Evolutionary conservation across 2,888 invertebrate genomes (phyloP).

Genomic region (Xylota segnis): DNA sequence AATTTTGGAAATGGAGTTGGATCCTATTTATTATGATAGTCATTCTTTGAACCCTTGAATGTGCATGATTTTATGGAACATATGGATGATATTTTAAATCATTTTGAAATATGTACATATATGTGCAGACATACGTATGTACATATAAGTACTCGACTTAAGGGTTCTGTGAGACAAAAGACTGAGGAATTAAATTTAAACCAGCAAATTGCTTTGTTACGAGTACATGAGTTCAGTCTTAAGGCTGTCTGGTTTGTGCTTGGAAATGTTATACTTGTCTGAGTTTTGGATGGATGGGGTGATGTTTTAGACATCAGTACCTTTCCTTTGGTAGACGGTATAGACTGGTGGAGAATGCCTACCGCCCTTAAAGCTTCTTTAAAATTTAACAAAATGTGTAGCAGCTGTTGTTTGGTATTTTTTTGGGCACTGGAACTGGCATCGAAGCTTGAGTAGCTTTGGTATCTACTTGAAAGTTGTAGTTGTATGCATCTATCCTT

Average conservation of each 20-base stretch:
- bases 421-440: too few species aligned
- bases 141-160: not conserved
- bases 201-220: not conserved
- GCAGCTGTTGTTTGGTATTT: too few species aligned
- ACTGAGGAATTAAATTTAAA: not conserved
- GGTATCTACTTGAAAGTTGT: too few species aligned
- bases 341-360: too few species aligned
- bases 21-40: constrained; percentile 28
- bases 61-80: not conserved
- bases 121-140: too few species aligned
- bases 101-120: too few species aligned
- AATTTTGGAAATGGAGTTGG: constrained; percentile 7
- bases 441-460: too few species aligned
- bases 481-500: too few species aligned
- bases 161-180: not conserved
- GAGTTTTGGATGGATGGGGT: not conserved
- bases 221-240: not conserved
- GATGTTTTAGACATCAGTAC: too few species aligned
- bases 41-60: constrained; percentile 12
- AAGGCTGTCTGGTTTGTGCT: not conserved
- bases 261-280: not conserved
- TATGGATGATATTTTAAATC: constrained; percentile 4
- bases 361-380: too few species aligned
- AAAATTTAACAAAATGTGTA: too few species aligned
- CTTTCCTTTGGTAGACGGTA: too few species aligned